phyloP scores from a whole-genome alignment of 2,888 invertebrate genomes.

The Acrocyrtus sp. region DNA sequence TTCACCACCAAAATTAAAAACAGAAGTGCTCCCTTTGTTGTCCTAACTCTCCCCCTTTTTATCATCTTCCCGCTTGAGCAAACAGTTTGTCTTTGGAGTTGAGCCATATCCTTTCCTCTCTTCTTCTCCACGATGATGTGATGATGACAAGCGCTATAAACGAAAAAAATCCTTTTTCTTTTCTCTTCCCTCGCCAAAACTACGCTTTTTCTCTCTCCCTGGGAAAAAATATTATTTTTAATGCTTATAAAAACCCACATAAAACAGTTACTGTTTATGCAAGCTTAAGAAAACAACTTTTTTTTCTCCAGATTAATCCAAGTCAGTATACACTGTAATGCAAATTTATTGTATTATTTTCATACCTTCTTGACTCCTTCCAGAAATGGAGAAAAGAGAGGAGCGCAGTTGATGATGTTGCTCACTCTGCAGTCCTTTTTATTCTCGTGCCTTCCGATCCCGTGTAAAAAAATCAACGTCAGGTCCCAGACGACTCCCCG shows the following conservation, averaged over 20 bases:
- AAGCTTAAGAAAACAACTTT: too few relatives aligned
- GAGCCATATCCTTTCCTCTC: constrained; percentile 7
- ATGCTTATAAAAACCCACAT: too few relatives aligned
- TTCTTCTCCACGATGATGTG: too few relatives aligned
- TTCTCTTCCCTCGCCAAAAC: not conserved
- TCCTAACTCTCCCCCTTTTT: constrained; percentile 11
- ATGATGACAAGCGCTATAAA: too few relatives aligned
- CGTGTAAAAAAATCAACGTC: constrained; percentile 17
- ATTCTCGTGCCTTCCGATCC: too few relatives aligned
- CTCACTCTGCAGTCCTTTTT: not conserved
- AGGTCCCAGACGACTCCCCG: constrained; percentile 30
- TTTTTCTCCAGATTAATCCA: not conserved
- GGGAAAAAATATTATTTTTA: too few relatives aligned
- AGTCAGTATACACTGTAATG: not conserved
- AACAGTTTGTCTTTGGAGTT: constrained; percentile 3
- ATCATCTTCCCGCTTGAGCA: not conserved
- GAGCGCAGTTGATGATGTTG: not conserved
- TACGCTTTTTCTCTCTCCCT: not conserved
- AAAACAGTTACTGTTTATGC: too few relatives aligned
- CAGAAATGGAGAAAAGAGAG: too few relatives aligned
- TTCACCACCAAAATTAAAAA: constrained; percentile 40
- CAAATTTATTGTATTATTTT: not conserved
- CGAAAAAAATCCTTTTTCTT: not conserved
- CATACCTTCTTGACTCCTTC: not conserved
- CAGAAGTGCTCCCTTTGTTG: constrained; percentile 24